phyloP scores from a whole-genome alignment of 2,797 vertebrate species.

The Gouania willdenowi region DNA sequence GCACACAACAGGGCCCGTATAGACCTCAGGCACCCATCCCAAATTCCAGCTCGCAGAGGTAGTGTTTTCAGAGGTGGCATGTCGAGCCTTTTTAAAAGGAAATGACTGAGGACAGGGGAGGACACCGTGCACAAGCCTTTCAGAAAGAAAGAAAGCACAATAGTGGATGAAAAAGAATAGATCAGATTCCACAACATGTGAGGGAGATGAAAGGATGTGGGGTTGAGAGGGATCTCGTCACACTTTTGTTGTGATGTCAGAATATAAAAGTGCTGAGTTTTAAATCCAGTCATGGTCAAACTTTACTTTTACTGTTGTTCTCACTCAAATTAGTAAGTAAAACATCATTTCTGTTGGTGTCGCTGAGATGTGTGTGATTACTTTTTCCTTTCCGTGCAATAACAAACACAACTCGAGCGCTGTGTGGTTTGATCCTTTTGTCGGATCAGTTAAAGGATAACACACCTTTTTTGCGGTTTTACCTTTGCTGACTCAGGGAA shows the following conservation, averaged over 20 bases:
- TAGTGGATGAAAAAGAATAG: conserved; percentile 19
- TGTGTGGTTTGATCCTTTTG: conserved; percentile 7
- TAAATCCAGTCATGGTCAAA: no score
- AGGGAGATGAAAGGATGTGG: conserved; percentile 20
- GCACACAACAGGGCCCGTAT: conserved; percentile 23
- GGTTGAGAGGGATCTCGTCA: conserved; percentile 5
- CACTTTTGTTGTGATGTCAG: background rate
- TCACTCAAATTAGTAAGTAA: no score
- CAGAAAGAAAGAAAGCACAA: conserved; percentile 24
- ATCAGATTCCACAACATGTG: conserved; percentile 16
- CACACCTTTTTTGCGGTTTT: background rate
- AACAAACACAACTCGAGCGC: background rate
- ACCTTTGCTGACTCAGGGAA: conserved; percentile 8
- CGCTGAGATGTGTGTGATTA: conserved; percentile 4
- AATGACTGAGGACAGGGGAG: conserved; percentile 24
- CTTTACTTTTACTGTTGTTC: no score
- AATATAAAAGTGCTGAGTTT: conserved; percentile 3
- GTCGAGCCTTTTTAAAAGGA: conserved; percentile 39
- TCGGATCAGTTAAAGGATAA: conserved; percentile 20
- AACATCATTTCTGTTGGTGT: conserved; percentile 3
- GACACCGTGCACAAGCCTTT: conserved; percentile 23
- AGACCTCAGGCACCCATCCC: conserved; percentile 36
- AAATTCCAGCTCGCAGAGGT: conserved; percentile 52
- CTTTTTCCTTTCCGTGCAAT: conserved; percentile 2
- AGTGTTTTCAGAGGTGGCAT: conserved; percentile 41